Conservation (phyloP, 64 coral and sea anemone species). For the Pocillopora verrucosa region DNA sequence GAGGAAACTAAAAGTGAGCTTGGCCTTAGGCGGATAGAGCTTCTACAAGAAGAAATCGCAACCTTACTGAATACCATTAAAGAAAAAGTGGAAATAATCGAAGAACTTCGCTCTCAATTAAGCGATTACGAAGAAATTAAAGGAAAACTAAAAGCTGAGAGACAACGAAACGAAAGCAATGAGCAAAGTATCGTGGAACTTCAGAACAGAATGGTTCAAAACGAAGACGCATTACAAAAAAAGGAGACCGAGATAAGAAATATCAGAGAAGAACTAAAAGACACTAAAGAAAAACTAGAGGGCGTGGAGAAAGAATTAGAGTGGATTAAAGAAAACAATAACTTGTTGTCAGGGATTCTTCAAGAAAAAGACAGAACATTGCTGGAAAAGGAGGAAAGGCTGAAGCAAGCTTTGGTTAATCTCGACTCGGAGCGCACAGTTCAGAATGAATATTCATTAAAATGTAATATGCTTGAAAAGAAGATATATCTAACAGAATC, state of each 20-base stretch:
- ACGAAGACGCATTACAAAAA: conserved; percentile 18
- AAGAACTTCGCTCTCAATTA: conserved; percentile 23
- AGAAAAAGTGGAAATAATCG: conserved; percentile 32
- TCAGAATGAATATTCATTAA: conserved; percentile 67
- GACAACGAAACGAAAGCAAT: conserved; percentile 31
- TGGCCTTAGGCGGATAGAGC: conserved; percentile 33
- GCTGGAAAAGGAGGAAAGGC: conserved; percentile 44
- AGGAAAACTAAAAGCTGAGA: conserved; percentile 2
- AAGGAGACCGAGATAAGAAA: conserved; percentile 40
- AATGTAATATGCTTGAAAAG: conserved; percentile 79
- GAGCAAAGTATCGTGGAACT: conserved; percentile 24
- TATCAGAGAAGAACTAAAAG: conserved; percentile 34
- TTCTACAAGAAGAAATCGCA: conserved; percentile 41
- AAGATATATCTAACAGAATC: conserved; percentile 47
- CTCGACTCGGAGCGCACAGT: conserved; percentile 63
- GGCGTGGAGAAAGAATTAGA: conserved; percentile 39
- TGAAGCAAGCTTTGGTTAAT: conserved; percentile 45
- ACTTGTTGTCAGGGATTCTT: conserved; percentile 21
- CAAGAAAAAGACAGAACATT: conserved; percentile 57
- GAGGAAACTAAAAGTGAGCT: conserved; percentile 56
- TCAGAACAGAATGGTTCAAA: conserved; percentile 21
- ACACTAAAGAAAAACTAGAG: conserved; percentile 23
- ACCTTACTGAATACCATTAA: conserved; percentile 33
- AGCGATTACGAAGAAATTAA: conserved; percentile 17
- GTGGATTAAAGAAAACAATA: conserved; percentile 33